Evolutionary conservation across 2,797 vertebrate species (phyloP).

Genomic region (Eurystomus glaucurus): DNA sequence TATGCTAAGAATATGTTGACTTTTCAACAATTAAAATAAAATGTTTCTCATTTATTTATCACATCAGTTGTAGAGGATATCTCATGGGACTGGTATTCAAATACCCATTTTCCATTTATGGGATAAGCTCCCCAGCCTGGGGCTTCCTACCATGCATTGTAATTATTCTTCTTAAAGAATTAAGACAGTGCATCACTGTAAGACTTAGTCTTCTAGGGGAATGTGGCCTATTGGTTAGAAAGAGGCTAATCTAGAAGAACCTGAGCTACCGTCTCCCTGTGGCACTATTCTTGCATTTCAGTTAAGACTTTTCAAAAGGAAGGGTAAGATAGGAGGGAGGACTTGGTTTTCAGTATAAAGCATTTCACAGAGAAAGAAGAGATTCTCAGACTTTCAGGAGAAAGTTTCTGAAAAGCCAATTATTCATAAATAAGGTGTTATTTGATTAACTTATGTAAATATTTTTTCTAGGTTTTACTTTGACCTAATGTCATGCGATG

Average conservation of each 20-base stretch:
- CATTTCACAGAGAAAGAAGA: neutral
- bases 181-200: neutral
- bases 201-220: neutral
- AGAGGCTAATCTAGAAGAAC: neutral
- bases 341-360: neutral
- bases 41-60: neutral
- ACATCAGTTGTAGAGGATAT: neutral
- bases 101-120: neutral
- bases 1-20: neutral
- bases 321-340: neutral
- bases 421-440: neutral
- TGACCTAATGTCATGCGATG: neutral
- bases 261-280: neutral
- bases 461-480: constrained; percentile 32
- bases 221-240: neutral
- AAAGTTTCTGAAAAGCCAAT: neutral
- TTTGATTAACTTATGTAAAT: constrained; percentile 34
- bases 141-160: neutral
- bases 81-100: neutral
- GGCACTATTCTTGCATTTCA: neutral
- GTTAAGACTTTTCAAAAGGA: neutral
- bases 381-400: neutral
- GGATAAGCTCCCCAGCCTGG: neutral
- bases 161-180: neutral
- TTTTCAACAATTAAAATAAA: neutral